Percentiles rank a stretch among this genome's conserved stretches.
Conservation (phyloP, 2,888 invertebrate genomes). For the Apocheima hispidaria region DNA sequence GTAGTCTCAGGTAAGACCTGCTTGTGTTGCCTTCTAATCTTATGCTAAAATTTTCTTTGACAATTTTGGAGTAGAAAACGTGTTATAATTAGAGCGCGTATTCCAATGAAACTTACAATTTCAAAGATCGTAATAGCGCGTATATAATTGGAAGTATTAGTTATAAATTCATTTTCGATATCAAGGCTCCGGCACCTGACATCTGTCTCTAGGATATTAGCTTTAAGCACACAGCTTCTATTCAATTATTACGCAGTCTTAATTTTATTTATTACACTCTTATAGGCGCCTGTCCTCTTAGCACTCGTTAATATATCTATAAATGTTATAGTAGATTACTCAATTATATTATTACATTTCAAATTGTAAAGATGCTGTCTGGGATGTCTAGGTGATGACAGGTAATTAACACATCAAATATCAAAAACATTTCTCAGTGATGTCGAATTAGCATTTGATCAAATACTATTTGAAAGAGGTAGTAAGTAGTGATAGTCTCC, state of each 20-base stretch:
- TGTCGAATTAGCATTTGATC: slow-evolving; percentile 2
- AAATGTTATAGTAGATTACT: not conserved
- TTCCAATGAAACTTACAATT: slow-evolving; percentile 9
- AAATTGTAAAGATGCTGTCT: not conserved
- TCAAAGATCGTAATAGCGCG: slow-evolving; percentile 13
- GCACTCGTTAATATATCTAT: slow-evolving; percentile 3
- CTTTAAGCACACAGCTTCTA: not conserved
- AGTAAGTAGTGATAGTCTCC: not conserved
- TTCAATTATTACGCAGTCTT: not conserved
- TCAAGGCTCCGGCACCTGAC: slow-evolving; percentile 22
- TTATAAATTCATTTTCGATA: slow-evolving; percentile 19
- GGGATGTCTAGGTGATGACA: slow-evolving; percentile 6
- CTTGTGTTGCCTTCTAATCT: slow-evolving; percentile 14
- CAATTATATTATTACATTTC: slow-evolving; percentile 13
- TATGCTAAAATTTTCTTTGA: slow-evolving; percentile 9
- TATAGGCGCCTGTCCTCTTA: not conserved
- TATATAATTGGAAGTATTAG: slow-evolving; percentile 4
- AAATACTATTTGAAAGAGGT: not conserved
- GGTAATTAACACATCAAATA: not conserved
- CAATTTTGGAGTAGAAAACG: not conserved
- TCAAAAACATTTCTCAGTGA: not conserved
- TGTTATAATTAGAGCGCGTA: slow-evolving; percentile 4
- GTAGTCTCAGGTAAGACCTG: slow-evolving; percentile 7
- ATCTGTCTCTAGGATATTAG: slow-evolving; percentile 9
- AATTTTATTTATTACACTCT: not conserved